Percentiles rank a stretch among this genome's conserved stretches.
These are phyloP conservation scores for Forbesichthys papilliferus DNA, from an alignment of 2,113 vertebrate genomes.

Conservation along the genomic window DNA sequence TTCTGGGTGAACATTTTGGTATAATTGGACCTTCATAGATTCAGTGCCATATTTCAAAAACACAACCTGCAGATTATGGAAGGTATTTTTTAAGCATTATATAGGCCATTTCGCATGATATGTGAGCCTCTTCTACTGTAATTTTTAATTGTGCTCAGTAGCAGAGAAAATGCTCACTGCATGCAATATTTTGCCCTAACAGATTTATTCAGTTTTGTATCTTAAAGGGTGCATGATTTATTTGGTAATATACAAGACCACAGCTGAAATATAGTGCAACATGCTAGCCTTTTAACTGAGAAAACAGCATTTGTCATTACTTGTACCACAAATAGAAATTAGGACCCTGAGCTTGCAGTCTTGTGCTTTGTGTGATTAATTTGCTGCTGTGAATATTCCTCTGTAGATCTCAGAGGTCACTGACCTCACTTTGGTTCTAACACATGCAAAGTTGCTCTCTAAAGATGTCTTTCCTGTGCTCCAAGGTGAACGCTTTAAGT, in stretches of 20 bases:
- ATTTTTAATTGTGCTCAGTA: background rate
- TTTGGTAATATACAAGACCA: background rate
- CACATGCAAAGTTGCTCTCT: slow-evolving; percentile 25
- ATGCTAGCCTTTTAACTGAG: slow-evolving; percentile 17
- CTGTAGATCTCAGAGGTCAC: slow-evolving; percentile 22
- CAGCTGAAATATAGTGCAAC: slow-evolving; percentile 21
- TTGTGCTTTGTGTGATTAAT: slow-evolving; percentile 6
- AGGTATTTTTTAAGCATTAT: background rate
- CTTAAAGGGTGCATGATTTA: background rate
- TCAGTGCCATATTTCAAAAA: background rate
- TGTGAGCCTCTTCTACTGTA: background rate
- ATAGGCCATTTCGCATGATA: background rate
- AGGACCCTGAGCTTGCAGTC: slow-evolving; percentile 9
- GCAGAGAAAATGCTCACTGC: background rate
- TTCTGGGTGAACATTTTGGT: too few species aligned
- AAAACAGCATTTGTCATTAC: slow-evolving; percentile 13
- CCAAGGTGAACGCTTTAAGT: background rate
- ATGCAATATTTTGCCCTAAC: background rate
- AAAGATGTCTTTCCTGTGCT: slow-evolving; percentile 7
- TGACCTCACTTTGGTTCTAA: slow-evolving; percentile 38
- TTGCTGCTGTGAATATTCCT: slow-evolving; percentile 31
- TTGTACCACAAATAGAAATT: slow-evolving; percentile 12
- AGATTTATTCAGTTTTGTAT: background rate
- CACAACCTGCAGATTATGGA: too few species aligned
- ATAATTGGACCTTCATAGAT: too few species aligned